These are phyloP conservation scores for Macquaria ambigua DNA, from an alignment of 2,113 vertebrate genomes.

Conservation along the genomic window DNA sequence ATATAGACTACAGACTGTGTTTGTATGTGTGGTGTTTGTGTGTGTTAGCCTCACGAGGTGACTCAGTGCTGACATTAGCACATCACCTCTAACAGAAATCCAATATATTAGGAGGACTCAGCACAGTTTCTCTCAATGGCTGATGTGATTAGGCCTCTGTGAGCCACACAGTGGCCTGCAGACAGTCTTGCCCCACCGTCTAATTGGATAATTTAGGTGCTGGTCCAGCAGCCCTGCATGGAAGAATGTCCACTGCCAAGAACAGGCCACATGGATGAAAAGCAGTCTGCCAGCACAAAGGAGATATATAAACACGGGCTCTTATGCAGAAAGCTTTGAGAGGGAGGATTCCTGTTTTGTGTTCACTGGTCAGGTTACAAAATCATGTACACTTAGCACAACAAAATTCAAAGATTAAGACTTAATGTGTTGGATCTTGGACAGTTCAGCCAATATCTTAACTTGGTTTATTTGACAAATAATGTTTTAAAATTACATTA, in stretches of 20 bases:
- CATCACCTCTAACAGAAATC: conserved; percentile 77
- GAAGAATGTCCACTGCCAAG: conserved; percentile 67
- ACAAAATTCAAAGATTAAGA: background rate
- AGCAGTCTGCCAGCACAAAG: conserved; percentile 49
- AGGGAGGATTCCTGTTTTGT: background rate
- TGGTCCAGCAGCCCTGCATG: conserved; percentile 67
- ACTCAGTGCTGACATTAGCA: conserved; percentile 77
- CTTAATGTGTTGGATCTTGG: background rate
- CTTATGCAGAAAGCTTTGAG: background rate
- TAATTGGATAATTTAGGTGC: conserved; percentile 77
- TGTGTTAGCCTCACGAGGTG: conserved; percentile 46
- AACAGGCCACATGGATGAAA: conserved; percentile 53
- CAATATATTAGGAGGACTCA: conserved; percentile 72
- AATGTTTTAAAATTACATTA: background rate
- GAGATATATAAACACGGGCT: conserved; percentile 21
- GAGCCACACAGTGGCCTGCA: conserved; percentile 66
- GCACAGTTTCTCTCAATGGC: conserved; percentile 65
- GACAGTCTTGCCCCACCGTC: conserved; percentile 62
- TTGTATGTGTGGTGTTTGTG: background rate
- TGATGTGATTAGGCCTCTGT: conserved; percentile 73
- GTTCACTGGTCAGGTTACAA: background rate
- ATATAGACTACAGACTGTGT: background rate
- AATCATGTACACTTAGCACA: too few relatives aligned
- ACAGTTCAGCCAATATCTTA: background rate
- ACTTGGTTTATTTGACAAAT: background rate